Conservation (phyloP, 2,888 invertebrate genomes). For the Reticulitermes lucifugus region DNA sequence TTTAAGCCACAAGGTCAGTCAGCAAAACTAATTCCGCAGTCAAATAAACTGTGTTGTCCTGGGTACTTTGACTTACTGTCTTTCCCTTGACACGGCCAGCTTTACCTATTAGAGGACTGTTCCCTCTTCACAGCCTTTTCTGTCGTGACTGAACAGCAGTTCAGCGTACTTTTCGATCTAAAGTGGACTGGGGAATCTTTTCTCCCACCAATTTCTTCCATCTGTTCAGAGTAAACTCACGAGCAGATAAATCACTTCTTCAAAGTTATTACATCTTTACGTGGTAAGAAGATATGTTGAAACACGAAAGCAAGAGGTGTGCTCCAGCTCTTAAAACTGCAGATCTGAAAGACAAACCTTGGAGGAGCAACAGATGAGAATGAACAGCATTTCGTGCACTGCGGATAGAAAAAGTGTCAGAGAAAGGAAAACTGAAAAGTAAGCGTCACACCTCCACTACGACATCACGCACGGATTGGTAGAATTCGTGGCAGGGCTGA, state of each 20-base stretch:
- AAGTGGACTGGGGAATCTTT: background rate
- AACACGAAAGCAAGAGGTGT: no score
- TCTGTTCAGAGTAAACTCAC: background rate
- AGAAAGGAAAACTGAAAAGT: no score
- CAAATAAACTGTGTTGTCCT: background rate
- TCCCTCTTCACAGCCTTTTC: background rate
- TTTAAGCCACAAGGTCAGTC: background rate
- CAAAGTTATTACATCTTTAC: background rate
- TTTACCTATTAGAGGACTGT: background rate
- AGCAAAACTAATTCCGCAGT: background rate
- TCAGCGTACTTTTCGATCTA: background rate
- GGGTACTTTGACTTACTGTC: background rate
- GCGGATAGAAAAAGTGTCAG: no score
- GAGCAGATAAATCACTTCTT: background rate
- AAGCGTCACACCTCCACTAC: no score
- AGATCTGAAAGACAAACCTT: no score
- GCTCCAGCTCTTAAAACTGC: no score
- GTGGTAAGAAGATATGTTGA: no score
- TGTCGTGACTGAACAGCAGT: background rate
- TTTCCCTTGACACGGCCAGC: background rate
- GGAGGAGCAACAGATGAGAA: no score
- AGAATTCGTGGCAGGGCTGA: no score
- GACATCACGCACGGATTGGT: no score
- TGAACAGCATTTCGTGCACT: no score
- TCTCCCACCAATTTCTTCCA: background rate